Conservation (phyloP, 2,888 invertebrate species). For the Volucella zonaria region DNA sequence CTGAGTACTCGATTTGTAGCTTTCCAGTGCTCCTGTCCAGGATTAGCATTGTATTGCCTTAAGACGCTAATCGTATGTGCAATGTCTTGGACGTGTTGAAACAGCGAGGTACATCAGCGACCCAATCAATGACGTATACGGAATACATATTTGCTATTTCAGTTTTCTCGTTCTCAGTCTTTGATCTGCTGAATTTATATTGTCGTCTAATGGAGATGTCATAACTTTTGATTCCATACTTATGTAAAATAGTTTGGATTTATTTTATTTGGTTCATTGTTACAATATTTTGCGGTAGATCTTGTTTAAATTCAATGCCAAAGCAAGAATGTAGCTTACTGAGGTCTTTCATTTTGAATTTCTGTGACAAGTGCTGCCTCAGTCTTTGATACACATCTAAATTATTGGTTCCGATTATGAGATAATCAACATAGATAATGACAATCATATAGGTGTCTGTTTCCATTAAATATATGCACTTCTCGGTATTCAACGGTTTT, state of each 20-base stretch:
- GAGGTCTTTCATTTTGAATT: too few species aligned
- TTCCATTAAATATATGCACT: too few species aligned
- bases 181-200: constrained; percentile 23
- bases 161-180: constrained; percentile 11
- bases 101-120: constrained; percentile 62
- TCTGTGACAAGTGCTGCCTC: too few species aligned
- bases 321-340: too few species aligned
- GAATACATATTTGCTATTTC: constrained; percentile 29
- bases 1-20: constrained; percentile 61
- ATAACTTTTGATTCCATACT: neutral
- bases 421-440: too few species aligned
- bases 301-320: too few species aligned
- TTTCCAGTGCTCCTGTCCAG: constrained; percentile 46
- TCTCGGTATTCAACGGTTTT: too few species aligned
- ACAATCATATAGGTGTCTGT: too few species aligned
- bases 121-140: constrained; percentile 56
- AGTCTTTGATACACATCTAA: too few species aligned
- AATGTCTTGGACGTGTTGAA: constrained; percentile 64
- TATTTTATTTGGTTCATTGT: too few species aligned
- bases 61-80: constrained; percentile 38
- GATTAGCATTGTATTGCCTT: constrained; percentile 51
- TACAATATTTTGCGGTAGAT: too few species aligned
- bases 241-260: too few species aligned
- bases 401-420: neutral
- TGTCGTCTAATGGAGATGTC: constrained; percentile 16